phyloP scores from a whole-genome alignment of 2,888 invertebrate species.

The Polyommatus iphigenia region DNA sequence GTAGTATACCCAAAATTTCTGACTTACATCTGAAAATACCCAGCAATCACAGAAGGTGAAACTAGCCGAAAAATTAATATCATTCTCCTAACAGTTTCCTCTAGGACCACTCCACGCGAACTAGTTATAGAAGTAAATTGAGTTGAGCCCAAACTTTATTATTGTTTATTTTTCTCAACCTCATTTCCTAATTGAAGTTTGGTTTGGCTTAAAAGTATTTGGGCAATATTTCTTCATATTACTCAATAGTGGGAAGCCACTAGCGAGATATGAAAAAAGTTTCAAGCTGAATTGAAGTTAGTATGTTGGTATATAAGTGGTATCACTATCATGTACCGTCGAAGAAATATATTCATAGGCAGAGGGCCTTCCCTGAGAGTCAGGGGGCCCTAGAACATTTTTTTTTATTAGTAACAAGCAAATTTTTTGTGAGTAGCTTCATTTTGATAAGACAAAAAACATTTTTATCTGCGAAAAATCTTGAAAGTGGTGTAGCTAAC shows the following conservation, averaged over 20 bases:
- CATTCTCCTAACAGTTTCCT: constrained; percentile 39
- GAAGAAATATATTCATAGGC: too few relatives aligned
- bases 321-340: too few relatives aligned
- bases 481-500: too few relatives aligned
- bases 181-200: constrained; percentile 22
- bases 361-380: too few relatives aligned
- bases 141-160: constrained; percentile 33
- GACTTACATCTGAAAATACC: not conserved
- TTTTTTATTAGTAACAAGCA: too few relatives aligned
- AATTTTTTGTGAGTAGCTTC: too few relatives aligned
- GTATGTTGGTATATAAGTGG: too few relatives aligned
- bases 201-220: constrained; percentile 18
- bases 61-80: constrained; percentile 27
- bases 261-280: not conserved
- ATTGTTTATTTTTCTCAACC: constrained; percentile 30
- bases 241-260: not conserved
- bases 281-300: not conserved
- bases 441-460: too few relatives aligned
- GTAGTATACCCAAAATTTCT: too few relatives aligned
- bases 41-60: constrained; percentile 17
- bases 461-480: too few relatives aligned
- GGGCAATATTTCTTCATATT: not conserved
- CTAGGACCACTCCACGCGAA: constrained; percentile 33
- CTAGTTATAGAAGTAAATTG: constrained; percentile 37
- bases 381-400: too few relatives aligned